A percentile compares a stretch with the other conserved stretches of the same genome.
Conservation (phyloP, 2,113 vertebrate genomes). For the Aspidoscelis tigris region DNA sequence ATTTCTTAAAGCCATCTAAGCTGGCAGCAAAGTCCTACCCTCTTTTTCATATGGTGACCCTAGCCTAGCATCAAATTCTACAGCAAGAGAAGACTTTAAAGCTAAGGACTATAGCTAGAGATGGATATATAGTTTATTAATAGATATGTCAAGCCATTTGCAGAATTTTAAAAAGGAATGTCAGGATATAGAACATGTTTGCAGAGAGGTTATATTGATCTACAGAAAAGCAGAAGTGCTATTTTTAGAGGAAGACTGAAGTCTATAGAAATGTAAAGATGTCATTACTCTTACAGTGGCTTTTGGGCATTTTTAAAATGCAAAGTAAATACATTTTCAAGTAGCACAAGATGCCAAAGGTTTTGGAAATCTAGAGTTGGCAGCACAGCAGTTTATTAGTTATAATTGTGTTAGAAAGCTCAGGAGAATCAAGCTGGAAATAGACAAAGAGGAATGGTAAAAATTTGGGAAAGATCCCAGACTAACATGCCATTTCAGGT, state of each 20-base stretch:
- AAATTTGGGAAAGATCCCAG: no score
- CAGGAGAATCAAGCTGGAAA: background rate
- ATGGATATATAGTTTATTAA: conserved; percentile 50
- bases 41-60: no score
- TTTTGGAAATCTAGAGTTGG: background rate
- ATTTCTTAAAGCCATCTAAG: no score
- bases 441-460: background rate
- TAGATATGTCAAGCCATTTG: conserved; percentile 52
- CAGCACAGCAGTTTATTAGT: background rate
- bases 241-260: conserved; percentile 55
- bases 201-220: conserved; percentile 44
- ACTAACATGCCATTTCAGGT: background rate
- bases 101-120: background rate
- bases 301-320: conserved; percentile 22
- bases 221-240: conserved; percentile 27
- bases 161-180: conserved; percentile 36
- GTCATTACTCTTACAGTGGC: conserved; percentile 39
- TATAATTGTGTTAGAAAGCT: conserved; percentile 27
- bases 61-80: background rate
- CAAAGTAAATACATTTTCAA: conserved; percentile 40
- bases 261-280: conserved; percentile 52
- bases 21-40: no score
- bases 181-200: conserved; percentile 36
- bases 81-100: background rate
- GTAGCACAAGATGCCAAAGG: background rate